These are phyloP conservation scores for Hipparchia sbordonii DNA, from an alignment of 2,888 invertebrate genomes.

Conservation along the genomic window DNA sequence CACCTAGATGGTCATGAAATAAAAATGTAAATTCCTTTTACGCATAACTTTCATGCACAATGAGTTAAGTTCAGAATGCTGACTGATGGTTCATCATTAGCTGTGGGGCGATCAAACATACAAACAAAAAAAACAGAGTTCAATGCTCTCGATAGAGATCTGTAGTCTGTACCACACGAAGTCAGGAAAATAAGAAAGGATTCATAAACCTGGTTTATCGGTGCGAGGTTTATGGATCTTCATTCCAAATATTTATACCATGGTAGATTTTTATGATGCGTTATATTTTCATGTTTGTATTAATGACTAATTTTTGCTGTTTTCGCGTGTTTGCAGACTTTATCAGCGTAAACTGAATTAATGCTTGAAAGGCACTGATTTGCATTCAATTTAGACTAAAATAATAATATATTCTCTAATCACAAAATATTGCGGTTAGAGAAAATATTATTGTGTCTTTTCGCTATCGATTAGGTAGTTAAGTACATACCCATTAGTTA, in stretches of 20 bases:
- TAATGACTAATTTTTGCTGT: background rate
- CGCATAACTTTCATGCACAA: no score
- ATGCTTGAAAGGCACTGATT: background rate
- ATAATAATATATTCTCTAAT: no score
- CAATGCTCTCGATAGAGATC: constrained; percentile 27
- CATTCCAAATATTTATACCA: constrained; percentile 33
- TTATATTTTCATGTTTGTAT: background rate
- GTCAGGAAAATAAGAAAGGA: constrained; percentile 37
- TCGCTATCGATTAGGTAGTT: background rate
- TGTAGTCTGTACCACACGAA: constrained; percentile 23
- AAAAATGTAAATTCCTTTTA: no score
- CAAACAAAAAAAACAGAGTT: constrained; percentile 13
- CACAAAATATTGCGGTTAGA: background rate
- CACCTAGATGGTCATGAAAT: no score
- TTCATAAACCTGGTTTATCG: constrained; percentile 41
- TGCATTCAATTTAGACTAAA: no score
- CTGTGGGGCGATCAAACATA: background rate
- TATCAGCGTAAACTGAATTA: background rate
- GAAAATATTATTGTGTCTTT: background rate
- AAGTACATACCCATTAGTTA: no score
- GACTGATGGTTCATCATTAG: background rate
- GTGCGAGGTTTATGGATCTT: constrained; percentile 41
- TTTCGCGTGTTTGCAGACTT: background rate
- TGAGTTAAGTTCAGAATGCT: background rate
- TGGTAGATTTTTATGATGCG: constrained; percentile 29